Conservation (phyloP, 2,797 vertebrate genomes). For the Sebastes taczanowskii region DNA sequence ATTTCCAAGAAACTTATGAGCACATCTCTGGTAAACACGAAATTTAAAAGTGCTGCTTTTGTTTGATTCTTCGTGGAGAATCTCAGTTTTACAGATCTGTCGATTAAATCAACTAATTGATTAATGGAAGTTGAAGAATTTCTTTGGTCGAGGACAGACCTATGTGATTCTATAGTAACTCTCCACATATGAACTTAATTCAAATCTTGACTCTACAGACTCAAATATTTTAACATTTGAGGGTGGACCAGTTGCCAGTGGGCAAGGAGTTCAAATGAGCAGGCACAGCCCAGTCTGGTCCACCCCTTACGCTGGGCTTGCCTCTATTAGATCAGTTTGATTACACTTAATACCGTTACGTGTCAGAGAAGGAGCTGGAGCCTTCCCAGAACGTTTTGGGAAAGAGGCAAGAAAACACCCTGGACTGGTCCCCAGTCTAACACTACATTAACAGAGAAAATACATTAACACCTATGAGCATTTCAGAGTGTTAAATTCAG, state of each 20-base stretch:
- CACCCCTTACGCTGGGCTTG: background rate
- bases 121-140: background rate
- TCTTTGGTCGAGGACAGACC: background rate
- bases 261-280: background rate
- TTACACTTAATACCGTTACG: background rate
- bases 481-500: background rate
- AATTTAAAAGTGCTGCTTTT: background rate
- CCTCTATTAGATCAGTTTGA: background rate
- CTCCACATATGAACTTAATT: background rate
- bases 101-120: background rate
- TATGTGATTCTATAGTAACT: background rate
- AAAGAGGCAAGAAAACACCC: background rate
- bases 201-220: background rate
- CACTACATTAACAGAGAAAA: constrained; percentile 1
- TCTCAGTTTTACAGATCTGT: too few species aligned
- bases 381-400: background rate
- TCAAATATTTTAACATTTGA: background rate
- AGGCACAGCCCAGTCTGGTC: background rate
- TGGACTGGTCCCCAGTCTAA: background rate
- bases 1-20: background rate
- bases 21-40: background rate
- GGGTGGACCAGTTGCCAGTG: background rate
- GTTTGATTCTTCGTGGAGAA: too few species aligned
- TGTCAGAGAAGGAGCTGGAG: background rate
- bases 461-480: background rate